Conservation (phyloP, 2,113 vertebrate species). For the Ahaetulla prasina region DNA sequence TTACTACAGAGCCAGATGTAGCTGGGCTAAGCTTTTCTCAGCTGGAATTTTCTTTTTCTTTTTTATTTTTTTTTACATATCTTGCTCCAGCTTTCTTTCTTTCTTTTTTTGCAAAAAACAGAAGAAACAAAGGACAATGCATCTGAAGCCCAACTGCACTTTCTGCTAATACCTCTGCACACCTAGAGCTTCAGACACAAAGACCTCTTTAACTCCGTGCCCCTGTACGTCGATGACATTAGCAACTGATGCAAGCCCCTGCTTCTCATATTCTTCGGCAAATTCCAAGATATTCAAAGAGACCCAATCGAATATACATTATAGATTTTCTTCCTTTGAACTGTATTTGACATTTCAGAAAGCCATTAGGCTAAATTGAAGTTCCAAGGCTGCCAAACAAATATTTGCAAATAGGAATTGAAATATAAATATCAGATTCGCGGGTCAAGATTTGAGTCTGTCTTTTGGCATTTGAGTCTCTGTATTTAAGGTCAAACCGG, state of each 20-base stretch:
- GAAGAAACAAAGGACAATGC: background rate
- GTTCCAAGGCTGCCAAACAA: background rate
- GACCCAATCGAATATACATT: background rate
- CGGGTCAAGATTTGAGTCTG: background rate
- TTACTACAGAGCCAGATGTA: slow-evolving; percentile 13
- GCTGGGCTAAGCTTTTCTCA: slow-evolving; percentile 24
- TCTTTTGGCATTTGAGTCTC: background rate
- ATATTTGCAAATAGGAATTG: slow-evolving; percentile 14
- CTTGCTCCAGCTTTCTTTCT: background rate
- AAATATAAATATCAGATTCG: slow-evolving; percentile 1
- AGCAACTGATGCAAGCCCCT: background rate
- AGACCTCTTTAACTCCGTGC: background rate
- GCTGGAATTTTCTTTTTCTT: slow-evolving; percentile 11
- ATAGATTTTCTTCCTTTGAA: slow-evolving; percentile 13
- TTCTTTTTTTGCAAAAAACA: background rate
- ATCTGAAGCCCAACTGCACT: background rate
- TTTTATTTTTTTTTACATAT: slow-evolving; percentile 13
- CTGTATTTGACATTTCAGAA: slow-evolving; percentile 16
- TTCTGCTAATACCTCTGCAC: background rate
- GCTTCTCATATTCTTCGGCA: background rate
- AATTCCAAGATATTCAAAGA: slow-evolving; percentile 21
- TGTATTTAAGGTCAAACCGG: background rate
- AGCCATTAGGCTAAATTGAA: background rate
- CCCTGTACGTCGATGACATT: background rate
- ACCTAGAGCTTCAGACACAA: background rate